Evolutionary conservation across 2,113 vertebrate species (phyloP).

Genomic region (Pangasianodon hypophthalmus): DNA sequence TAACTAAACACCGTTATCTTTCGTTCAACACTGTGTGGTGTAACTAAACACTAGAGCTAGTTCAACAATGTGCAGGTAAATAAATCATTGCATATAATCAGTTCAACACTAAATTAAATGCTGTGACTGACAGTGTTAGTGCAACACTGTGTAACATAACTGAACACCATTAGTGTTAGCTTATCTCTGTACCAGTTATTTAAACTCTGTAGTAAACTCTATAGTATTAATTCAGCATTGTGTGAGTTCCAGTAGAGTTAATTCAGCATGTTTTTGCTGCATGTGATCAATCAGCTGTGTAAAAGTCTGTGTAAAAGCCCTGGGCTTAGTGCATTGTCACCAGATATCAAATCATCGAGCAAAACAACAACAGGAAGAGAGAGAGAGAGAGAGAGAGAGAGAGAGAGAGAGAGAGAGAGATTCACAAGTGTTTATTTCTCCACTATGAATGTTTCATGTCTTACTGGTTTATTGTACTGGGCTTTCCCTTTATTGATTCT

Average conservation of each 20-base stretch:
- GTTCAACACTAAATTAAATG: not conserved
- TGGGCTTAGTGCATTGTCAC: not conserved
- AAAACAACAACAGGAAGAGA: not conserved
- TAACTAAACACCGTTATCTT: not conserved
- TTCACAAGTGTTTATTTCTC: no score
- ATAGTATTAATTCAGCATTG: not conserved
- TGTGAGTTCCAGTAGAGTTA: not conserved
- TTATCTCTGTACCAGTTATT: not conserved
- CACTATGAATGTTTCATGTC: not conserved
- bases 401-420: no score
- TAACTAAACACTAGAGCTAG: not conserved
- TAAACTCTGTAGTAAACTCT: no score
- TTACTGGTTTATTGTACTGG: not conserved
- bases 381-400: not conserved
- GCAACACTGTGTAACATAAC: not conserved
- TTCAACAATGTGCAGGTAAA: not conserved
- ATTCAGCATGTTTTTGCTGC: not conserved
- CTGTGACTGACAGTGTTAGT: not conserved
- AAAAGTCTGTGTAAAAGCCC: not conserved
- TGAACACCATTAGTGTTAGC: not conserved
- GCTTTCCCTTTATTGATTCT: not conserved
- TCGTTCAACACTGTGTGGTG: not conserved
- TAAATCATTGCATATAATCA: not conserved
- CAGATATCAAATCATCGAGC: not conserved
- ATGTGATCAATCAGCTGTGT: not conserved